A percentile compares a stretch with the other conserved stretches of the same genome.
Evolutionary conservation across 2,888 invertebrate species (phyloP).

Genomic region (Agrochola circellaris): DNA sequence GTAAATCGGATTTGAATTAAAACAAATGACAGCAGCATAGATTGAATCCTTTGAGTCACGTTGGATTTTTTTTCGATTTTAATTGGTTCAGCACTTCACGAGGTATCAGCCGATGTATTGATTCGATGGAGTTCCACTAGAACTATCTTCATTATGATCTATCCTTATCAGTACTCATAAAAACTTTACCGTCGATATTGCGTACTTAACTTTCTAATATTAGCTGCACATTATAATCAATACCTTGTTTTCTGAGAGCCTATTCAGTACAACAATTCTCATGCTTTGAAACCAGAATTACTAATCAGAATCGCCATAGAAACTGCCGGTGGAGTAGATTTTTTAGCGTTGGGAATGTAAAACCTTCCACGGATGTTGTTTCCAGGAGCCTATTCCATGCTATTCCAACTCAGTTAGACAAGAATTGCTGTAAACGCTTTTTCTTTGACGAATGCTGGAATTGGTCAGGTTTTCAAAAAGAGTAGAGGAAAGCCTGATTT

Average conservation of each 20-base stretch:
- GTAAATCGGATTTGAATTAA: not conserved
- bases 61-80: not conserved
- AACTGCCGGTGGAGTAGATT: not conserved
- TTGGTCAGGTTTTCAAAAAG: not conserved
- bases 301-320: not conserved
- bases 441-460: not conserved
- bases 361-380: not conserved
- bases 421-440: not conserved
- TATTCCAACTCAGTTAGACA: no score
- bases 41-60: not conserved
- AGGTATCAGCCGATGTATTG: not conserved
- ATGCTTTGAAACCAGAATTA: not conserved
- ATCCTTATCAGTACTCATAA: slow-evolving; percentile 28
- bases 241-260: not conserved
- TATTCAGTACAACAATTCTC: not conserved
- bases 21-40: slow-evolving; percentile 18
- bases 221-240: not conserved
- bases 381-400: no score
- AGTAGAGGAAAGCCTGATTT: not conserved
- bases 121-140: slow-evolving; percentile 1
- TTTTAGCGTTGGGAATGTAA: not conserved
- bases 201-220: slow-evolving; percentile 11
- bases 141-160: not conserved
- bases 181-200: slow-evolving; percentile 6
- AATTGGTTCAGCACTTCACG: not conserved